Evolutionary conservation across 2,113 vertebrate genomes (phyloP).

Genomic region (Prolemur simus): DNA sequence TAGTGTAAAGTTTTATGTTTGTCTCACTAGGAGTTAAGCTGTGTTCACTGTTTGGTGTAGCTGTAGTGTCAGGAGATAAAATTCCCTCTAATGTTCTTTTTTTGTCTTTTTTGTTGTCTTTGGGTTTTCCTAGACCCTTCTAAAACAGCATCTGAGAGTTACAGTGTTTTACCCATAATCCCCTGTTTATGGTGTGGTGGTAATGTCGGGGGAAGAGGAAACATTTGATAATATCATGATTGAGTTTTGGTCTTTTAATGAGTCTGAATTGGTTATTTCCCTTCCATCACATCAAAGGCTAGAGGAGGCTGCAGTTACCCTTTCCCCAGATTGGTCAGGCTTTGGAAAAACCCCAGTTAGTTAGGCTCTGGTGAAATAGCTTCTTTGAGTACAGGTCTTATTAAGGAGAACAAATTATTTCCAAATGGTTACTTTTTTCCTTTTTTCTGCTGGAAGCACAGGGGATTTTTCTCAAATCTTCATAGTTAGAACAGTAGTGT

Average conservation of each 20-base stretch:
- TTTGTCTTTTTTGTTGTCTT: background rate
- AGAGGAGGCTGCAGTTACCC: background rate
- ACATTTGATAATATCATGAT: no score
- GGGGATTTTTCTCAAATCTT: background rate
- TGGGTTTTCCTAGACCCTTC: background rate
- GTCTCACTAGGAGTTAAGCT: background rate
- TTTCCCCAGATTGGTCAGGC: background rate
- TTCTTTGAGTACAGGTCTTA: background rate
- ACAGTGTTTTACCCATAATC: background rate
- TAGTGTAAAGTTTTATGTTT: background rate
- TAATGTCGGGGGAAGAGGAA: background rate
- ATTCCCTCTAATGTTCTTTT: background rate
- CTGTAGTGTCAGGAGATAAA: background rate
- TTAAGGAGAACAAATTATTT: background rate
- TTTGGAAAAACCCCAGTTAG: background rate
- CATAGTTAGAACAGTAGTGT: background rate
- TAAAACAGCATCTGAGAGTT: background rate
- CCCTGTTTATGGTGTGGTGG: accelerated
- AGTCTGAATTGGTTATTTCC: background rate
- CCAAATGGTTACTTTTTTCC: background rate
- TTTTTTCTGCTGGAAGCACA: background rate
- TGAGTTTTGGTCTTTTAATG: background rate
- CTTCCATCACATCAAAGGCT: background rate
- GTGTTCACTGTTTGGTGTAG: background rate
- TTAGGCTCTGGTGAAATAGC: background rate